A percentile compares a stretch with the other conserved stretches of the same genome.
Conservation (phyloP, 2,888 invertebrate genomes). For the Orthonevra nobilis region DNA sequence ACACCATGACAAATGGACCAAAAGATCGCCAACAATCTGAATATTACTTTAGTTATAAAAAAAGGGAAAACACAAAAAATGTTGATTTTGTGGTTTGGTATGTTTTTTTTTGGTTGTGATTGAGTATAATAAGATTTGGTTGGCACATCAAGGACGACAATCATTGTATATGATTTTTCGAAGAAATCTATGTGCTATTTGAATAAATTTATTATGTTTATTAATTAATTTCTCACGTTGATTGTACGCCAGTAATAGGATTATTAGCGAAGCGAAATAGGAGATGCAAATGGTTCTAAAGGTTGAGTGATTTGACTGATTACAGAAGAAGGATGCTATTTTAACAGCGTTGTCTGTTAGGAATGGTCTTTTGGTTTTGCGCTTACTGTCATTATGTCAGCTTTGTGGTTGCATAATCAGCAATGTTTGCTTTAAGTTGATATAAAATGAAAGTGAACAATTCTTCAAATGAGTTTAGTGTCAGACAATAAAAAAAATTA, state of each 20-base stretch:
- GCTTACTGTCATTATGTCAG: too few species aligned
- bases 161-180: constrained; percentile 10
- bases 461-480: too few species aligned
- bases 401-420: too few species aligned
- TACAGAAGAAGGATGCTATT: neutral
- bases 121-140: constrained; percentile 34
- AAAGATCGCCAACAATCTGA: constrained; percentile 14
- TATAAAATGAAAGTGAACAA: too few species aligned
- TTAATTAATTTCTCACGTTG: constrained; percentile 28
- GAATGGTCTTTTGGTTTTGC: too few species aligned
- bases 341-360: neutral
- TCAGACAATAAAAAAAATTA: too few species aligned
- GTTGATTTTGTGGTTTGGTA: constrained; percentile 3
- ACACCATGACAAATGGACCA: constrained; percentile 48
- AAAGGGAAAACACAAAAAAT: constrained; percentile 10
- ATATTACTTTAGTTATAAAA: neutral
- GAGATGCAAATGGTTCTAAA: constrained; percentile 1
- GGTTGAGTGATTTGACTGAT: constrained; percentile 12
- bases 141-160: constrained; percentile 49
- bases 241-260: neutral
- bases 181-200: constrained; percentile 5
- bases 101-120: constrained; percentile 33
- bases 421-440: too few species aligned
- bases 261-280: neutral
- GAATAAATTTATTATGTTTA: constrained; percentile 29